Percentiles rank a stretch among this genome's conserved stretches.
Conservation (phyloP, 2,888 invertebrate genomes). For the Caprella mutica region DNA sequence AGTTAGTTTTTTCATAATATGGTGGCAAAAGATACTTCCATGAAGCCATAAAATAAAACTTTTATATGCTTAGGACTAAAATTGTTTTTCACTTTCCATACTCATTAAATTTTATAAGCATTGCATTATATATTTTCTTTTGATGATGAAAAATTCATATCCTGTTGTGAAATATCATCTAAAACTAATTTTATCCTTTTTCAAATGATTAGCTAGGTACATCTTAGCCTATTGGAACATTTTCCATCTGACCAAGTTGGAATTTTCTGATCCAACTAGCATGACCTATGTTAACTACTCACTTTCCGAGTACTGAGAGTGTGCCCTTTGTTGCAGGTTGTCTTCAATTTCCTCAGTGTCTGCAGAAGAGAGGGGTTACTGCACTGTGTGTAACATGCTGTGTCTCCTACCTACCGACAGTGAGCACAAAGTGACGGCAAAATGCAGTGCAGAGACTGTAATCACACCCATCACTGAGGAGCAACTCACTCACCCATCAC, state of each 20-base stretch:
- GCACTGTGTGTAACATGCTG: constrained; percentile 6
- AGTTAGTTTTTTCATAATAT: no score
- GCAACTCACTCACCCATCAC: constrained; percentile 12
- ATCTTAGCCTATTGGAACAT: background rate
- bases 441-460: background rate
- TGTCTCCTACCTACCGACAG: constrained; percentile 2
- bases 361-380: constrained; percentile 8
- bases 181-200: no score
- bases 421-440: background rate
- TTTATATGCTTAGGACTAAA: no score
- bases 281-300: background rate
- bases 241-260: background rate
- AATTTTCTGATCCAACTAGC: background rate
- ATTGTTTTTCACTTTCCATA: no score
- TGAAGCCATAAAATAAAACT: no score
- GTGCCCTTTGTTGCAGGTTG: background rate
- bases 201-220: no score
- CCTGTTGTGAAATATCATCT: no score
- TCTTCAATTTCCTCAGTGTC: background rate
- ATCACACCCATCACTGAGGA: constrained; percentile 11
- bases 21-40: no score
- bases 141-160: no score
- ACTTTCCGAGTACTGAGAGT: background rate
- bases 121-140: no score
- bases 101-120: no score